Conservation (phyloP, 2,888 invertebrate species). For the Melipona beecheii region DNA sequence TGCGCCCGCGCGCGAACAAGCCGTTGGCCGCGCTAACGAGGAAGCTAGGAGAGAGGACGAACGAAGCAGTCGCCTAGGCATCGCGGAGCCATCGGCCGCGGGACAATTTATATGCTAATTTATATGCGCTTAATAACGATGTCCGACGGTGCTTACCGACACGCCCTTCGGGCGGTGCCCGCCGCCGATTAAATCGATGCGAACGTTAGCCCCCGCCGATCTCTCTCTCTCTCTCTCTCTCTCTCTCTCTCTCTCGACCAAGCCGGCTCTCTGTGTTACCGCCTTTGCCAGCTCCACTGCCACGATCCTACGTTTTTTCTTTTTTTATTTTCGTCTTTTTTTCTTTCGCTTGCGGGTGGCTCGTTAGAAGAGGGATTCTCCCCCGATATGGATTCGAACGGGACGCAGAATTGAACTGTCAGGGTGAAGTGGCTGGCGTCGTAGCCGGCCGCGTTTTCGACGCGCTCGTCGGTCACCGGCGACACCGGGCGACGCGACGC, state of each 20-base stretch:
- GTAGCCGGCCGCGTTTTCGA: conserved; percentile 4
- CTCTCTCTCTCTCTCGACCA: background rate
- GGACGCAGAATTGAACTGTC: conserved; percentile 21
- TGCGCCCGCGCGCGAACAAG: conserved; percentile 1
- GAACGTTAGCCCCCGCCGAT: conserved; percentile 51
- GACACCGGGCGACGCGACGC: background rate
- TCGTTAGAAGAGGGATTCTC: conserved; percentile 6
- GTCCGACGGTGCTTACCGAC: conserved; percentile 83
- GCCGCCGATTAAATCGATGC: conserved; percentile 80
- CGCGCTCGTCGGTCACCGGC: background rate
- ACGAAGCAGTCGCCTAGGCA: conserved; percentile 17
- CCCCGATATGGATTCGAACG: conserved; percentile 15
- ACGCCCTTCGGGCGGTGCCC: conserved; percentile 80
- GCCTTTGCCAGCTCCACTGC: background rate
- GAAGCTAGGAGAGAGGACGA: conserved; percentile 36
- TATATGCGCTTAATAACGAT: conserved; percentile 84
- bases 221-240: background rate
- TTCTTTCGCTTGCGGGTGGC: background rate
- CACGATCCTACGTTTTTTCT: background rate
- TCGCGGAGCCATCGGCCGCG: conserved; percentile 59
- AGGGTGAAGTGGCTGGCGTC: conserved; percentile 4
- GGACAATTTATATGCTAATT: conserved; percentile 84
- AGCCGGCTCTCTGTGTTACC: background rate
- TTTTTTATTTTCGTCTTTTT: no score
- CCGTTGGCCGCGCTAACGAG: background rate